Base-by-base conservation (phyloP, 2,888 invertebrate genomes). In the Leptodirus hochenwartii region DNA sequence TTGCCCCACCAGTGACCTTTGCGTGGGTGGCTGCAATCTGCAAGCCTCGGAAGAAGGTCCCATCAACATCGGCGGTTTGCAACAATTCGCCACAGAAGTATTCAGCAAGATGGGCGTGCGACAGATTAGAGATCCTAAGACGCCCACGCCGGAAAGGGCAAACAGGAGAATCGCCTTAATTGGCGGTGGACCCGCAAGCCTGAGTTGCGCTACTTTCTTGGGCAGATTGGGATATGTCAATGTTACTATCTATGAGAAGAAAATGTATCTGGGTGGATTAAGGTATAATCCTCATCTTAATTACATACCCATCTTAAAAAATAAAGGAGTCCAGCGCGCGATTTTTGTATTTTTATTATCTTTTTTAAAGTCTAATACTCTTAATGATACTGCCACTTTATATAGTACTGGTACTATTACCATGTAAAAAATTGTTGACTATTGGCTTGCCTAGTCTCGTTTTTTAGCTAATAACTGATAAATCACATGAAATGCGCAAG, bases 31-130 rank as follows among this genome's bases (percentile, higher is more conserved):
- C 0, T 98, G 96, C 55, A 98, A 98, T 57, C 62, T 98, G 6
- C 78, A 85, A 48, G 96, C 93, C 0, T 73, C 78, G 6, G 98
- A 98, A 53, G 95, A 96, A 53, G 98, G 98, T 0, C 79, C 95
- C 1, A 98, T 98, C 43, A 98, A 98, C 50, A 98, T 98, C 43
- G 95, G 96, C 0, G 98, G 98, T 0, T 62, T 98, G 17, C 98
- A 98, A 54, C 96, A 98, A 47, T 98, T 82, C 56, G 93, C 96
- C 27, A 82, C 88, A 2, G 95, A 98, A 49, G 87, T 81, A 13
- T 96, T 96, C 54, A 88, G 88, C 61, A 69, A 74, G 51, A 96
- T 96, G 95, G 77, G 77, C 11, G 72, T 98, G 4, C 73, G 69
- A 0, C 95, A 96, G 62, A 80, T 79, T 1, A 60, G 78, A 31